Conservation (phyloP, 2,113 vertebrate genomes). For the Neopipo cinnamomea region DNA sequence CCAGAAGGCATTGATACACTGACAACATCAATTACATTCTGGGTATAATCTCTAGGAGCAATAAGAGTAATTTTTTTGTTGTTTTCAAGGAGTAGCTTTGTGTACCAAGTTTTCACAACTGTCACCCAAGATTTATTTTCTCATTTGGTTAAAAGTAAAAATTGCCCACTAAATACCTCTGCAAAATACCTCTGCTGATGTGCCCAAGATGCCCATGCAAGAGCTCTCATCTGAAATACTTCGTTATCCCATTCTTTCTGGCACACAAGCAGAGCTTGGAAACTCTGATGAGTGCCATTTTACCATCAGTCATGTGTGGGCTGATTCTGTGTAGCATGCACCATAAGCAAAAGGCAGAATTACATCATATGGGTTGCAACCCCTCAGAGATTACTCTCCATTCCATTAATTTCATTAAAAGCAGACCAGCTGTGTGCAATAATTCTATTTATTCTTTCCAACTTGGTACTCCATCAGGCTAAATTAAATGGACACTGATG, state of each 20-base stretch:
- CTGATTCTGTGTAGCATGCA: background rate
- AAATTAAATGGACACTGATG: background rate
- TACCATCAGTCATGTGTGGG: background rate
- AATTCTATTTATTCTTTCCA: background rate
- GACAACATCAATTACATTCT: background rate
- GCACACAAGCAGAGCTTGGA: background rate
- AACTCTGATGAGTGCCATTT: background rate
- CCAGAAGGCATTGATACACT: background rate
- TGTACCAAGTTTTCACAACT: background rate
- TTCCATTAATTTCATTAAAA: background rate
- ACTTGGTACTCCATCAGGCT: background rate
- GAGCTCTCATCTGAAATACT: background rate
- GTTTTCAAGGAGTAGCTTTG: background rate
- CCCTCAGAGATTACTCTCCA: background rate
- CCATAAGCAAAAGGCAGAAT: background rate
- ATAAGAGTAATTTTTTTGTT: background rate
- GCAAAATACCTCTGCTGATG: background rate
- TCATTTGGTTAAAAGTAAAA: background rate
- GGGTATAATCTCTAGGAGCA: background rate
- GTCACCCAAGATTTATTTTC: background rate
- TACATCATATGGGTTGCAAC: background rate
- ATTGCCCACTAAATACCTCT: background rate
- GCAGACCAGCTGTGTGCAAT: background rate
- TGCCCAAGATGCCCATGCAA: background rate
- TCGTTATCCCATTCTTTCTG: background rate